Evolutionary conservation across 2,888 invertebrate genomes (phyloP).

Genomic region (Cosmopolites sordidus): DNA sequence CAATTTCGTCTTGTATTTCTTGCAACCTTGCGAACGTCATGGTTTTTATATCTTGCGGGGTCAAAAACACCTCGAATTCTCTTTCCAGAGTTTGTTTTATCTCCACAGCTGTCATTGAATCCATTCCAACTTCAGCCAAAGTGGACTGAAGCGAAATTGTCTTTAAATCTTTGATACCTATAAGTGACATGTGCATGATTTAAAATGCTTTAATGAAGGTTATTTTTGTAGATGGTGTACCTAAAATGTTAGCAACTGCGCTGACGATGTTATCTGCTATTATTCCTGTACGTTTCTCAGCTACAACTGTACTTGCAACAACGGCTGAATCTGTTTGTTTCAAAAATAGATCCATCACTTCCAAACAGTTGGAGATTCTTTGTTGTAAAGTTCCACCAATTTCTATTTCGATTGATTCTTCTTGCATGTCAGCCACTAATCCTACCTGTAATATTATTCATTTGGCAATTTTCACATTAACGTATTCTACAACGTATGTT

Average conservation of each 20-base stretch:
- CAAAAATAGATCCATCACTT: conserved; percentile 65
- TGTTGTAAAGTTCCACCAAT: conserved; percentile 65
- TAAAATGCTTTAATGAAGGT: neutral
- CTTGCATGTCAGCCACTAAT: conserved; percentile 58
- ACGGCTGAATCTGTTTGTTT: conserved; percentile 58
- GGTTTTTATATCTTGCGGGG: conserved; percentile 79
- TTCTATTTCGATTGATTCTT: conserved; percentile 46
- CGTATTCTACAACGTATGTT: too few species aligned
- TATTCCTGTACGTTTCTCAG: conserved; percentile 65
- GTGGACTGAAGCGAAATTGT: conserved; percentile 66
- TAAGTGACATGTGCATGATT: neutral
- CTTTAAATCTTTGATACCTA: conserved; percentile 54
- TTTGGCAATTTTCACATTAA: too few species aligned
- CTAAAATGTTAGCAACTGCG: conserved; percentile 60
- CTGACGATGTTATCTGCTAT: conserved; percentile 66
- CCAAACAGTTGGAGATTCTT: conserved; percentile 60
- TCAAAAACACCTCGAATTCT: conserved; percentile 81
- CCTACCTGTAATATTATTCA: conserved; percentile 59
- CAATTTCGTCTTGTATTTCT: conserved; percentile 52
- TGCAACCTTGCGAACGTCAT: conserved; percentile 68
- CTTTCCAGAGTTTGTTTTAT: conserved; percentile 89
- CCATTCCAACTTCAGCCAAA: conserved; percentile 90
- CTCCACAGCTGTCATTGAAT: conserved; percentile 96
- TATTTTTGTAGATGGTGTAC: conserved; percentile 38
- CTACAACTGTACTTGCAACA: conserved; percentile 81